Percentiles rank a stretch among this genome's conserved stretches.
Conservation (phyloP, 1,140 invertebrate genomes). For the Streblospio benedicti region DNA sequence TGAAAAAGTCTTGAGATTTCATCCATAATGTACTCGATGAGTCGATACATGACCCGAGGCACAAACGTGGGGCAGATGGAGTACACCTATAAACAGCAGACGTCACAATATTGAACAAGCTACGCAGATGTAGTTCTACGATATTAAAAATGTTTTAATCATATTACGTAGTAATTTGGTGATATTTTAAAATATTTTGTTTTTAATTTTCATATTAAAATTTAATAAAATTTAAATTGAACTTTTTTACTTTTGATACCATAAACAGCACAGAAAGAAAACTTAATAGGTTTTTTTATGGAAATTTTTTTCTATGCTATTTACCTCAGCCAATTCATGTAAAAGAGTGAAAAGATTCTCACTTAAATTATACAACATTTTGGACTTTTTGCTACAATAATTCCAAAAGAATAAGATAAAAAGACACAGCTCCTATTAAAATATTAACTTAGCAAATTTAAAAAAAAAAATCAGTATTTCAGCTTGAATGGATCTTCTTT, state of each 20-base stretch:
- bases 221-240: neutral
- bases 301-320: too few species aligned
- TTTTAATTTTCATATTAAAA: neutral
- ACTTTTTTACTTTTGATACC: neutral
- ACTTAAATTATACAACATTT: too few species aligned
- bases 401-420: too few species aligned
- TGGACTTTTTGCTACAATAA: too few species aligned
- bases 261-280: too few species aligned
- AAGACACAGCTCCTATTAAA: too few species aligned
- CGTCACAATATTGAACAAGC: neutral
- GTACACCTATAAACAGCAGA: slow-evolving; percentile 55
- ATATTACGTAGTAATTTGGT: neutral
- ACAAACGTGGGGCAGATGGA: slow-evolving; percentile 70
- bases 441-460: too few species aligned
- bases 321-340: too few species aligned
- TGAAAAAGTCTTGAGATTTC: slow-evolving; percentile 78
- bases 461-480: too few species aligned
- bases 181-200: neutral
- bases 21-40: slow-evolving; percentile 82
- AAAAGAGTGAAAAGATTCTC: too few species aligned
- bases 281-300: too few species aligned
- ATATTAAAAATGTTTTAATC: neutral
- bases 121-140: neutral
- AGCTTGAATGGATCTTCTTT: too few species aligned
- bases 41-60: slow-evolving; percentile 66